Percentiles rank a stretch among this genome's conserved stretches.
These are phyloP conservation scores for Seriola rivoliana DNA, from an alignment of 2,113 vertebrate species.

Conservation along the genomic window DNA sequence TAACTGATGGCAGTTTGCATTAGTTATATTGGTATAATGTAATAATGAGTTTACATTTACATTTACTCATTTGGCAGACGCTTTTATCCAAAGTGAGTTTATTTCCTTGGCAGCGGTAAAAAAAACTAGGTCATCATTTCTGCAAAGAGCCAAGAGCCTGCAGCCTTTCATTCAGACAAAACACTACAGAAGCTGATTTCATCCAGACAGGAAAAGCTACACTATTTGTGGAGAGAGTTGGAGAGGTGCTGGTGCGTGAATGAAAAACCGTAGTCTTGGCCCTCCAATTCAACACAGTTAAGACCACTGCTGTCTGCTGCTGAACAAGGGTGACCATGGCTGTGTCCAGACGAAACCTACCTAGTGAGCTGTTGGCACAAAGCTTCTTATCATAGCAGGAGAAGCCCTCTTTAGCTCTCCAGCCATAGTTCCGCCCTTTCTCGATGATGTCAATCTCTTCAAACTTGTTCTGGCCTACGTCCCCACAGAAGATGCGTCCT, in stretches of 20 bases:
- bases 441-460: constrained; percentile 95
- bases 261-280: not conserved
- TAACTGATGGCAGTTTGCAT: not conserved
- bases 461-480: constrained; percentile 97
- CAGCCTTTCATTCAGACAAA: not conserved
- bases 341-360: constrained; percentile 75
- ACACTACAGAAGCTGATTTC: not conserved
- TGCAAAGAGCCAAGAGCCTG: not conserved
- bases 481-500: constrained; percentile 95
- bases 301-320: not conserved
- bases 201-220: not conserved
- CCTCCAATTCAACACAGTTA: not conserved
- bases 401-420: constrained; percentile 96
- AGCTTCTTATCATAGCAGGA: constrained; percentile 97
- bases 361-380: constrained; percentile 91
- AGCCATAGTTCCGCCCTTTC: constrained; percentile 94
- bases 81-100: not conserved
- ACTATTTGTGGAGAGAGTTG: not conserved
- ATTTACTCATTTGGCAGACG: no score
- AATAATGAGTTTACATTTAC: no score
- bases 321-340: not conserved
- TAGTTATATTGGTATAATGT: no score
- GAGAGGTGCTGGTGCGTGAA: not conserved
- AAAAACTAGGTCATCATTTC: not conserved
- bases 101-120: not conserved